phyloP scores from a whole-genome alignment of 2,113 vertebrate genomes.

The Cygnus atratus region DNA sequence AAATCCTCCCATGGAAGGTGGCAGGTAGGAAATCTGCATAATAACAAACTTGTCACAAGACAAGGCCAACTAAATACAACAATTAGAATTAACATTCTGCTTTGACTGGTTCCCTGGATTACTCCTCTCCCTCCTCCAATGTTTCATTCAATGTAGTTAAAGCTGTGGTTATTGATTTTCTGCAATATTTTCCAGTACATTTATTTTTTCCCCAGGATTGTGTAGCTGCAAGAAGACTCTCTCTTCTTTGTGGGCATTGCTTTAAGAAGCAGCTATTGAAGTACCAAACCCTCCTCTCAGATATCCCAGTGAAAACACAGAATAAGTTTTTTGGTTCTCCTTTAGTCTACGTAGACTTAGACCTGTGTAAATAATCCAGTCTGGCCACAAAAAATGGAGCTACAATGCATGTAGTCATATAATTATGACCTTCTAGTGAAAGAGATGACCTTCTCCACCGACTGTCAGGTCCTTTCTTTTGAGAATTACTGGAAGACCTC shows the following conservation, averaged over 20 bases:
- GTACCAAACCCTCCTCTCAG: not conserved
- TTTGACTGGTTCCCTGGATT: slow-evolving; percentile 46
- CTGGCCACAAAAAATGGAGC: not conserved
- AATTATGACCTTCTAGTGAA: not conserved
- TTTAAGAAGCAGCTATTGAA: not conserved
- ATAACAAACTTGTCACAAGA: slow-evolving; percentile 76
- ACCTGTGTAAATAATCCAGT: not conserved
- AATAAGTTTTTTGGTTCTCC: not conserved
- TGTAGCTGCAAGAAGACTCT: not conserved
- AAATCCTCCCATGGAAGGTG: slow-evolving; percentile 68
- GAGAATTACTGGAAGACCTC: not conserved
- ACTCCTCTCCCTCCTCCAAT: not conserved
- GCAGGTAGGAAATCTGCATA: slow-evolving; percentile 77
- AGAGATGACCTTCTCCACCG: not conserved
- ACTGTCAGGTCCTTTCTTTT: not conserved
- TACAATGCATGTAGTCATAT: not conserved
- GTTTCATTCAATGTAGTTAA: not conserved
- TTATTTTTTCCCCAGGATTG: not conserved
- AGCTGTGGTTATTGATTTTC: not conserved
- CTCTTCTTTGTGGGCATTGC: not conserved
- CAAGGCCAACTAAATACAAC: slow-evolving; percentile 66
- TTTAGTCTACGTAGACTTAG: not conserved
- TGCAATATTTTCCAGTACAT: not conserved
- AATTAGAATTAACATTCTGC: slow-evolving; percentile 74
- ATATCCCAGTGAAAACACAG: not conserved